Evolutionary conservation across 2,888 invertebrate genomes (phyloP), one percentile per base, ranked within the genome.

Genomic region (Sinodicranocentrus sp.): DNA sequence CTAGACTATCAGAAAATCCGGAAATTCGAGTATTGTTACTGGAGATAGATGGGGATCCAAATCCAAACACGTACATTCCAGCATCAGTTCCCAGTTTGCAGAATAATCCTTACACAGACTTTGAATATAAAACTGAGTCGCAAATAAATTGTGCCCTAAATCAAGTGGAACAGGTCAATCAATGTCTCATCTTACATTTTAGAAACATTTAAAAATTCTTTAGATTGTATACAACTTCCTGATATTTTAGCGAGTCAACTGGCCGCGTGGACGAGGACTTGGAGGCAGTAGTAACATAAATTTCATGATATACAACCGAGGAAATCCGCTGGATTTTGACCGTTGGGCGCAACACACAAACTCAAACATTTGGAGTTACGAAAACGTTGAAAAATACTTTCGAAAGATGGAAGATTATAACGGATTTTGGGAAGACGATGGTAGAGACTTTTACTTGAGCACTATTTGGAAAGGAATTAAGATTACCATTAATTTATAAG

Each of bases 291-390:
- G 73, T 26, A 57, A 43, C 33, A 26, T 33, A 15, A 73, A 73
- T 17, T 73, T 44, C 15, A 73, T 73, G 73, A 48, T 61, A 6
- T 73, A 73, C 48, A 61, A 21, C n/a, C 90, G 94, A 89, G 95
- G 95, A 19, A 94, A 95, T 90, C 91, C 92, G n/a, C 90, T 92
- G n/a, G 95, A 95, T 89, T 96, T 54, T 25, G 70, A 79, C 28
- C 89, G 91, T 1, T 96, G 95, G 95, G 94, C 94, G 72, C 90
- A 85, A 17, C 86, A 86, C 23, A 68, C 78, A 15, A 90, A 90
- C 73, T 84, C 84, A n/a, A 13, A 39, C 13, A 2, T 3, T 10
- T 91, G 91, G 91, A 88, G 89, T 10, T 90, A 89, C 82, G 88
- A 89, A 26, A 90, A 91, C 61, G 89, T 91, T 1, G 89, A 91